phyloP scores from a whole-genome alignment of 2,797 vertebrate genomes.

The Pseudopleuronectes americanus region DNA sequence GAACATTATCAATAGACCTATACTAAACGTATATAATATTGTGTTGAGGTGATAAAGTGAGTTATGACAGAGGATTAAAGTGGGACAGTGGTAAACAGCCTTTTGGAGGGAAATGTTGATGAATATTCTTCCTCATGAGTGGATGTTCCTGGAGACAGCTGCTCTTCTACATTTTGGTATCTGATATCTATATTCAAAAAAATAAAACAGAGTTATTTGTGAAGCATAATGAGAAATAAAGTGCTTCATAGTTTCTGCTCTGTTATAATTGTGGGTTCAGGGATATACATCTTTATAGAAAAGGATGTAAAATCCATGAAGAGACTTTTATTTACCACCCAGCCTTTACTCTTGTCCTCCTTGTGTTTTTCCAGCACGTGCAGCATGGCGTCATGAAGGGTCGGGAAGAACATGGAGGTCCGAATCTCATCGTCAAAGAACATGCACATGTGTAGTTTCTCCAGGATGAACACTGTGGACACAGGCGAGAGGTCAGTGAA shows the following conservation, averaged over 20 bases:
- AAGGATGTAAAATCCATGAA: neutral
- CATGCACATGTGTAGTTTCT: conserved; percentile 85
- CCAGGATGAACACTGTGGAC: conserved; percentile 84
- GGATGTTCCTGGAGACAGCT: neutral
- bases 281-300: too few relatives aligned
- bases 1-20: neutral
- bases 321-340: conserved; percentile 23
- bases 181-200: conserved; percentile 35
- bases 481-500: neutral
- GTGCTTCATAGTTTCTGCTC: neutral
- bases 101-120: neutral
- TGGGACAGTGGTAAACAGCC: neutral
- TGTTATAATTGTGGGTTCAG: neutral
- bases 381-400: conserved; percentile 90
- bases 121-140: neutral
- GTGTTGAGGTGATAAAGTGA: neutral
- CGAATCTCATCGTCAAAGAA: conserved; percentile 93
- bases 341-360: neutral
- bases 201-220: too few relatives aligned
- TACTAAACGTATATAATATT: neutral
- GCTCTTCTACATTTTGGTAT: conserved; percentile 39
- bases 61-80: neutral
- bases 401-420: conserved; percentile 90
- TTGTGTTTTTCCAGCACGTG: conserved; percentile 83
- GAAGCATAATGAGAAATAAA: neutral